Base-by-base conservation (phyloP, 2,888 invertebrate species). In the Lycaena phlaeas region DNA sequence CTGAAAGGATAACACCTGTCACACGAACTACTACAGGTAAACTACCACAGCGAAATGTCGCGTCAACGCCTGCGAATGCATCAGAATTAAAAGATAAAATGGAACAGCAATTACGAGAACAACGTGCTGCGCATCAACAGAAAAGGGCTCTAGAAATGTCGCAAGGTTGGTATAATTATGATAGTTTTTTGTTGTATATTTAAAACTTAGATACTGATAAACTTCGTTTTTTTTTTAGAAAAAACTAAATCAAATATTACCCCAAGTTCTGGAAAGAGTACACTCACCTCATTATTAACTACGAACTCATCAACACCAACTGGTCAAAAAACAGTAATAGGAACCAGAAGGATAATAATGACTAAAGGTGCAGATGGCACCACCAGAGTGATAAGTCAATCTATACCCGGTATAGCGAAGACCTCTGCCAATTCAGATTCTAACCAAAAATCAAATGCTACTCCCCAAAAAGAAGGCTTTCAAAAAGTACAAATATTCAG, bases 401-500 rank as follows among this genome's bases (percentile, higher is more conserved):
- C 55, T 64, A 63, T 90, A 30, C 84, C 84, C 0, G 59, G 73
- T 1, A 61, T 67, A 4, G 56, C 73, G 6, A 77, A 81, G 49
- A 46, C 66, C 1, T 40, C 46, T 14, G 60, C 63, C 29, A 81
- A 85, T 1, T 60, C 88, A 2, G 86, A 87, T 26, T 58, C 63
- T 1, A 59, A 69, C 34, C 39, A 31, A 26, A 48, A 60, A 27
- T 60, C 69, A 4, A 76, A 75, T 46, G 9, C 61, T 0, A 55
- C 56, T 10, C 54, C 62, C 4, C 72, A 81, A 36, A 75, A 87
- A 48, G 87, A 84, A 1, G 76, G 75, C 4, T 84, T 82, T 4
- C 94, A 95, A 65, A 92, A 93, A 64, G 93, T 97, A 9, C 96
- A 97, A 85, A 95, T 97, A 51, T 90, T 95, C 58, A 91, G 95